phyloP scores from a whole-genome alignment of 2,888 invertebrate genomes.

The Ichneumoninae sp. region DNA sequence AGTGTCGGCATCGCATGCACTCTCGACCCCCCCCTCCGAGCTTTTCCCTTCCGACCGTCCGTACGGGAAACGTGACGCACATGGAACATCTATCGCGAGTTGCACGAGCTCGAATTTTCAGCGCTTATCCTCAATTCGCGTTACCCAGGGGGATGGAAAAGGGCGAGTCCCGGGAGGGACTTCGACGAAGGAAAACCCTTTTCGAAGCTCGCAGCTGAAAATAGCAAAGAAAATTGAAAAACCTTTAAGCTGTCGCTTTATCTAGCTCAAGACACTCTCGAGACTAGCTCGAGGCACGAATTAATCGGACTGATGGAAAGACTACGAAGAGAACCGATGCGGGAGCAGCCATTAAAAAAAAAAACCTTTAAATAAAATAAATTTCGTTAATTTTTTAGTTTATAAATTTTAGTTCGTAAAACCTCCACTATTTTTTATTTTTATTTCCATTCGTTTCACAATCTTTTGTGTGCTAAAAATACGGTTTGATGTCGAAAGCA shows the following conservation, averaged over 20 bases:
- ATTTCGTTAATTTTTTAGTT: no score
- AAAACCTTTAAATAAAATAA: no score
- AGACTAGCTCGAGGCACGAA: neutral
- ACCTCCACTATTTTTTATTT: no score
- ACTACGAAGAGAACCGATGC: neutral
- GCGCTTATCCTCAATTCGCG: slow-evolving; percentile 10
- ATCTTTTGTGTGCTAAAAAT: no score
- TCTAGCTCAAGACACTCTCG: neutral
- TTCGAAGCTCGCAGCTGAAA: neutral
- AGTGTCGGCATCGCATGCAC: slow-evolving; percentile 26
- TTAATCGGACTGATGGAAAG: slow-evolving; percentile 47
- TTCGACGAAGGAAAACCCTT: neutral
- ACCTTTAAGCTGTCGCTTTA: no score
- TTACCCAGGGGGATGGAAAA: neutral
- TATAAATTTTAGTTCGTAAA: no score
- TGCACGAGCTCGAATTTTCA: slow-evolving; percentile 23
- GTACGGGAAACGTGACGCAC: slow-evolving; percentile 47
- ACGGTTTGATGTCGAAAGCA: no score
- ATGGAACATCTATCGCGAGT: slow-evolving; percentile 38
- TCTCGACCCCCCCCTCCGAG: neutral
- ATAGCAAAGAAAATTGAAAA: neutral
- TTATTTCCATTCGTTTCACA: no score
- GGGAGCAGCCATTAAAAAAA: no score
- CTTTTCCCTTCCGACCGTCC: slow-evolving; percentile 11
- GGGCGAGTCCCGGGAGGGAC: neutral